phyloP scores from a whole-genome alignment of 2,113 vertebrate genomes.

The Cebus imitator region DNA sequence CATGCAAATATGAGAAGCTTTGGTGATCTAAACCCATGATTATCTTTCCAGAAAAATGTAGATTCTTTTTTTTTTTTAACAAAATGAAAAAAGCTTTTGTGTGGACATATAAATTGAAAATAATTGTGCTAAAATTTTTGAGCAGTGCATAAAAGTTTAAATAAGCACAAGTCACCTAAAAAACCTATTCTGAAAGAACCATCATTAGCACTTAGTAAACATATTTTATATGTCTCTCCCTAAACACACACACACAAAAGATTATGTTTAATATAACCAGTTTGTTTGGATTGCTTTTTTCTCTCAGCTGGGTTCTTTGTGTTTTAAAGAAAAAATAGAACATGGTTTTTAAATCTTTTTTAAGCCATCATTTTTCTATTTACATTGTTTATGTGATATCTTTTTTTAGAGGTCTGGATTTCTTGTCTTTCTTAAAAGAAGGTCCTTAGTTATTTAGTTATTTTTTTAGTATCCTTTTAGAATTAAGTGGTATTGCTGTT shows the following conservation, averaged over 20 bases:
- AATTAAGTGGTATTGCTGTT: not conserved
- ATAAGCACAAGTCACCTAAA: not conserved
- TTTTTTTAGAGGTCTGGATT: not conserved
- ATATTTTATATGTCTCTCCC: not conserved
- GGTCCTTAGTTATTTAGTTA: not conserved
- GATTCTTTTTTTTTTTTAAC: not conserved
- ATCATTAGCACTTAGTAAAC: not conserved
- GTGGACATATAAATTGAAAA: not conserved
- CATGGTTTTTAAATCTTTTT: not conserved
- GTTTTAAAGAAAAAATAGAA: conserved; percentile 6
- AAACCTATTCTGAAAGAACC: not conserved
- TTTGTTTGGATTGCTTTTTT: not conserved
- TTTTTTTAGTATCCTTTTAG: not conserved
- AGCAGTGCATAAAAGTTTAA: not conserved
- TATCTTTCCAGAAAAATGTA: not conserved
- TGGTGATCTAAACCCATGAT: not conserved
- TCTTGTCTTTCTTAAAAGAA: not conserved
- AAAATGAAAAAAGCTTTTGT: not conserved
- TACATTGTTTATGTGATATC: not conserved
- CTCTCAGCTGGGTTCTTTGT: not conserved
- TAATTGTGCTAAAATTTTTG: not conserved
- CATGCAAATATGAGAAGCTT: not conserved
- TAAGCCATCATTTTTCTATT: not conserved
- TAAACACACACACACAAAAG: not conserved
- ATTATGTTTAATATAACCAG: not conserved